Evolutionary conservation across 2,797 vertebrate genomes (phyloP).

Genomic region (Sebastes diaconus): DNA sequence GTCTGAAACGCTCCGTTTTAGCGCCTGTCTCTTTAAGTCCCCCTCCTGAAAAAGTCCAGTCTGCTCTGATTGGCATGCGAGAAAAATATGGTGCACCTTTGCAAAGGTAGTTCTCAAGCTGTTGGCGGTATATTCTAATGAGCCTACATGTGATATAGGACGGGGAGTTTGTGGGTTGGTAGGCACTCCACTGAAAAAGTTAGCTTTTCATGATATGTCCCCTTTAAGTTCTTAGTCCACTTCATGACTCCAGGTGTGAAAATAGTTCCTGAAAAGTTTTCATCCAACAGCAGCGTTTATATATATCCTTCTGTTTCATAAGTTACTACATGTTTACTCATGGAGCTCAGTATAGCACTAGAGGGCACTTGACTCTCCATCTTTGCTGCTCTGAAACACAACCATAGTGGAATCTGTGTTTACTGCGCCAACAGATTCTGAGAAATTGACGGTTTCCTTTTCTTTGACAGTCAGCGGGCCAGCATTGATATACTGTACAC

Average conservation of each 20-base stretch:
- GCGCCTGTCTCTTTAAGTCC: no score
- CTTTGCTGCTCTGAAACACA: slow-evolving; percentile 8
- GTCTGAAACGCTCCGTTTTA: no score
- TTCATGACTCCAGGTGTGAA: not conserved
- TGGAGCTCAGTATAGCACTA: slow-evolving; percentile 3
- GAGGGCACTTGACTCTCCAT: slow-evolving; percentile 40
- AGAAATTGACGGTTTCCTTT: slow-evolving; percentile 26
- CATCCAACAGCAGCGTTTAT: not conserved
- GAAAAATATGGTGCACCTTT: no score
- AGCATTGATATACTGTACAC: not conserved
- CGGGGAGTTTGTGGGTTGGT: no score
- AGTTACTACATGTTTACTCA: no score
- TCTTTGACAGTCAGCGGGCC: not conserved
- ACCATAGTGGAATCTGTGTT: not conserved
- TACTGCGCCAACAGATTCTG: not conserved
- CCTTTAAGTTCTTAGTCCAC: not conserved
- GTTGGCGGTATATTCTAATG: no score
- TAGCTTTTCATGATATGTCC: no score
- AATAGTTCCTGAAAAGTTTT: not conserved
- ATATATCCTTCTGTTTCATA: not conserved
- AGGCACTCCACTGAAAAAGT: no score
- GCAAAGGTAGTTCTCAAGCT: no score
- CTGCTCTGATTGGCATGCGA: no score
- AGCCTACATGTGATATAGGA: no score
- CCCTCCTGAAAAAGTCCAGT: no score